Conservation (phyloP, 2,888 invertebrate species). For the Dynastes grantii region DNA sequence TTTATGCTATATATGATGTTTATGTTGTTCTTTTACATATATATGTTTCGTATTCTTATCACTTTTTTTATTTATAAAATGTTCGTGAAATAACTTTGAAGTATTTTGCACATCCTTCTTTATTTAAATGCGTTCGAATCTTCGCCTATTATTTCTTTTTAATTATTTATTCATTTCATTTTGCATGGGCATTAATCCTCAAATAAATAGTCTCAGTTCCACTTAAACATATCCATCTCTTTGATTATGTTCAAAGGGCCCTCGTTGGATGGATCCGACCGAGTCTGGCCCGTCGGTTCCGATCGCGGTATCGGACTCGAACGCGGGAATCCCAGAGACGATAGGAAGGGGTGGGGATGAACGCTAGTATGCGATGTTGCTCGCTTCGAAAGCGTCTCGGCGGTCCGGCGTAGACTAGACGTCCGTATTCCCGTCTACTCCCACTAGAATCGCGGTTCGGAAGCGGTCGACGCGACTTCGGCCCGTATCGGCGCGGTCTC, state of each 20-base stretch:
- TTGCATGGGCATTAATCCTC: not conserved
- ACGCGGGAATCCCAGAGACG: constrained; percentile 16
- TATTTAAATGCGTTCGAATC: too few relatives aligned
- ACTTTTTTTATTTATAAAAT: too few relatives aligned
- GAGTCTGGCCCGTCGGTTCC: not conserved
- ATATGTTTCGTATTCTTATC: too few relatives aligned
- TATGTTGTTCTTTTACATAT: too few relatives aligned
- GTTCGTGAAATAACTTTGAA: too few relatives aligned
- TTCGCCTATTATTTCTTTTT: too few relatives aligned
- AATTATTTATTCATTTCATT: too few relatives aligned
- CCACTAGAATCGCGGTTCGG: constrained; percentile 59
- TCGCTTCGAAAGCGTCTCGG: constrained; percentile 57
- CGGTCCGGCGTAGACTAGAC: constrained; percentile 59
- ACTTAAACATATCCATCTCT: not conserved
- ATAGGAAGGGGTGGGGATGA: not conserved
- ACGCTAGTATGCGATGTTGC: not conserved
- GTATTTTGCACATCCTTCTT: too few relatives aligned
- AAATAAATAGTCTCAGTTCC: too few relatives aligned
- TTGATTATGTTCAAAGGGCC: not conserved
- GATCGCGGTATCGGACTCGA: not conserved
- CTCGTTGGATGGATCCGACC: not conserved
- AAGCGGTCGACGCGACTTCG: constrained; percentile 60
- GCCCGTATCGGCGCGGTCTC: constrained; percentile 61
- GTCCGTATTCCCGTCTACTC: constrained; percentile 57
- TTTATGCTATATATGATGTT: too few relatives aligned